Conservation (phyloP, 2,888 invertebrate species). For the Eupithecia exiguata region DNA sequence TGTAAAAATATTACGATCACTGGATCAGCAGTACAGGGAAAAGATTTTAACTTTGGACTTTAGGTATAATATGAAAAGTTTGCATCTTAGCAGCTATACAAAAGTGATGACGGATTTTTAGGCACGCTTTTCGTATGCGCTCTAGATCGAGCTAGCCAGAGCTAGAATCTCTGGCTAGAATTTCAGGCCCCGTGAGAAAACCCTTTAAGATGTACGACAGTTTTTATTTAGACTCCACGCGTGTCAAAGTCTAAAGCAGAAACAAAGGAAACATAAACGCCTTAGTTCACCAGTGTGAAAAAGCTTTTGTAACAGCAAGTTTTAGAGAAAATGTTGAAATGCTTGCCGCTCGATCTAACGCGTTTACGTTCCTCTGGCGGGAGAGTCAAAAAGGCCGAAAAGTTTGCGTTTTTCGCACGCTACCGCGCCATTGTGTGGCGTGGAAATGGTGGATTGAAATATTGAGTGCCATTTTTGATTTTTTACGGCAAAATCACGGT, state of each 20-base stretch:
- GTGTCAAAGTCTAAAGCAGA: background rate
- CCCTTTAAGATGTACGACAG: background rate
- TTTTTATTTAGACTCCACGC: background rate
- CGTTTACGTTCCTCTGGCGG: background rate
- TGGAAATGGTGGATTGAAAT: background rate
- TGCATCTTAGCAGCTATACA: background rate
- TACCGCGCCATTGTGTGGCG: background rate
- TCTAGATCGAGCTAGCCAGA: no score
- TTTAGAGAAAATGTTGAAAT: background rate
- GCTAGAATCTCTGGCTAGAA: background rate
- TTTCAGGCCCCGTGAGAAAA: background rate
- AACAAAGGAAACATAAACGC: background rate
- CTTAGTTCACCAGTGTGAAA: background rate
- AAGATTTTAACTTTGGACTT: background rate
- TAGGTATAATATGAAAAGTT: background rate
- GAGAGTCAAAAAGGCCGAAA: background rate
- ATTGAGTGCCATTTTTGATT: background rate
- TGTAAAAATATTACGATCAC: constrained; percentile 7
- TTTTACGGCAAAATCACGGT: background rate
- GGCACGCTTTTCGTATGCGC: background rate
- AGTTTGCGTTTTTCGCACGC: background rate
- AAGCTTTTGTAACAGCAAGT: constrained; percentile 1
- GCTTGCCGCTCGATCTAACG: constrained; percentile 4
- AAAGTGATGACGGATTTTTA: background rate
- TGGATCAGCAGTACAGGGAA: constrained; percentile 7